Percentiles rank a stretch among this genome's conserved stretches.
These are phyloP conservation scores for Bettongia penicillata DNA, from an alignment of 2,113 vertebrate species.

Conservation along the genomic window DNA sequence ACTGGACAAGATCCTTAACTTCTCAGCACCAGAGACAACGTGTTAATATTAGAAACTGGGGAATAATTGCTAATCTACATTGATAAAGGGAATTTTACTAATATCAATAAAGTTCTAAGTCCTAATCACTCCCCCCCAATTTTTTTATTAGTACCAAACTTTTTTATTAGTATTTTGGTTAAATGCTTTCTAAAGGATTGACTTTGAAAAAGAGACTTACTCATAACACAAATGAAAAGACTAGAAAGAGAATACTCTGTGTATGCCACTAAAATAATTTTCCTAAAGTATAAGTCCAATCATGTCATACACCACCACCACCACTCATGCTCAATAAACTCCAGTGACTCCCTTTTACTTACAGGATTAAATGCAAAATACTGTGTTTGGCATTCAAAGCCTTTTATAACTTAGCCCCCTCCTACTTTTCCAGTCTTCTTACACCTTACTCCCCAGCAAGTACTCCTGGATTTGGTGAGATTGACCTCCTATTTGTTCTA, in stretches of 20 bases:
- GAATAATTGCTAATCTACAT: background rate
- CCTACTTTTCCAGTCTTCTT: background rate
- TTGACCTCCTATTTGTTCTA: background rate
- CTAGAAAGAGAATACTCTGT: background rate
- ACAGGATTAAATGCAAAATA: background rate
- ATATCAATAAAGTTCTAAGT: background rate
- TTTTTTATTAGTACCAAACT: background rate
- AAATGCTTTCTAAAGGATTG: background rate
- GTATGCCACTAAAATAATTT: background rate
- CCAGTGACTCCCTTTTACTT: background rate
- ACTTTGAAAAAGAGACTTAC: background rate
- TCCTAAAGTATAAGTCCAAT: background rate
- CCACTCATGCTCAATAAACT: background rate
- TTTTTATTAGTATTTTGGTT: background rate
- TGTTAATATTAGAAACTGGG: background rate
- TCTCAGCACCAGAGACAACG: background rate
- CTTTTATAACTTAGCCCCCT: background rate
- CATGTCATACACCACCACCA: background rate
- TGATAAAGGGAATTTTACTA: background rate
- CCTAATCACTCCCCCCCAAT: background rate
- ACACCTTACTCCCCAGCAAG: background rate
- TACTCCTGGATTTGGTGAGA: background rate
- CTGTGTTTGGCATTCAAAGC: background rate
- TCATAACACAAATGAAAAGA: background rate
- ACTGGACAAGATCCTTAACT: background rate